Percentiles rank a stretch among this genome's conserved stretches.
phyloP scores from a whole-genome alignment of 2,113 vertebrate genomes.

The Accipiter virgatus region DNA sequence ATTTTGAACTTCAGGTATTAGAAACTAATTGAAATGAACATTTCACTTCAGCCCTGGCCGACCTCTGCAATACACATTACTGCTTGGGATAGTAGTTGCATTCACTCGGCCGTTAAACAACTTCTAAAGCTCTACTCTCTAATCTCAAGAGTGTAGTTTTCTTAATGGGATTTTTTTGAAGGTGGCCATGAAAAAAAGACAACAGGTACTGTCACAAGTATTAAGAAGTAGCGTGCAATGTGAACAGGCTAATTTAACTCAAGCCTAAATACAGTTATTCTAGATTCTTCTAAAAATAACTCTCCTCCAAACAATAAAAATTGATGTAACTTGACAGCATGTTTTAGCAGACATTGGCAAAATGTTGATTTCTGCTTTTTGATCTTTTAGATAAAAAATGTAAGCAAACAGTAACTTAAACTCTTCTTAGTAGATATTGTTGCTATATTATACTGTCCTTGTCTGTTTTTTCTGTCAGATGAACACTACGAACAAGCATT shows the following conservation, averaged over 20 bases:
- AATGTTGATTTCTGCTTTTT: background rate
- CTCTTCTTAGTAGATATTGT: background rate
- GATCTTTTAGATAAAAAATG: background rate
- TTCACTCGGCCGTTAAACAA: background rate
- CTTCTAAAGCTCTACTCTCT: background rate
- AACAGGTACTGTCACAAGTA: background rate
- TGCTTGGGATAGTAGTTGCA: background rate
- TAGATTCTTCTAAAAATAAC: background rate
- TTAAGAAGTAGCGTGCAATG: background rate
- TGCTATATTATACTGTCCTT: background rate
- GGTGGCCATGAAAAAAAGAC: background rate
- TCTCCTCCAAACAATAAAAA: background rate
- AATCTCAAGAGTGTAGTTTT: slow-evolving; percentile 11
- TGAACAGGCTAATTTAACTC: background rate
- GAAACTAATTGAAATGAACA: background rate
- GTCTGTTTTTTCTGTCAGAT: background rate
- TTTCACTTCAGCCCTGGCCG: background rate
- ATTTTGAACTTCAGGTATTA: slow-evolving; percentile 1
- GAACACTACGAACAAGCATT: background rate
- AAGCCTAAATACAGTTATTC: background rate
- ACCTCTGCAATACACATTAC: background rate
- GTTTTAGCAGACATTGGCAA: background rate
- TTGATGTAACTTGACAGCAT: background rate
- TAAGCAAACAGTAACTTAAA: background rate
- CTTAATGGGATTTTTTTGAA: background rate